A percentile compares a stretch with the other conserved stretches of the same genome.
Evolutionary conservation across 2,113 vertebrate species (phyloP).

Genomic region (Xenotilapia flavipinnis): DNA sequence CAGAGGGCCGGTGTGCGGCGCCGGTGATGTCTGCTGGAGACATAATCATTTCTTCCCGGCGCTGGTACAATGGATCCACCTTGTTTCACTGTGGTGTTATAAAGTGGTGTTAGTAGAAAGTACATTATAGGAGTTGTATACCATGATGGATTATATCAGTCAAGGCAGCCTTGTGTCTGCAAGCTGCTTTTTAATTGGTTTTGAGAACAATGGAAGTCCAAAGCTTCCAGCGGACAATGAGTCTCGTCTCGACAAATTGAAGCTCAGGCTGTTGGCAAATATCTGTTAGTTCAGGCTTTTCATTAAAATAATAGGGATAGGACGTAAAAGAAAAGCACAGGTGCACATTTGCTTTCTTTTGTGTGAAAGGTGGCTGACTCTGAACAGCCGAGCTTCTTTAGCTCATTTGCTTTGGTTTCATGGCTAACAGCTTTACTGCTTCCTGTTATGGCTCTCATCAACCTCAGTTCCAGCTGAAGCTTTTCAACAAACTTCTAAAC

Average conservation of each 20-base stretch:
- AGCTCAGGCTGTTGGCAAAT: neutral
- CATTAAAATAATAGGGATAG: neutral
- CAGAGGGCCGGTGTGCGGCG: neutral
- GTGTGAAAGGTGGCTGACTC: neutral
- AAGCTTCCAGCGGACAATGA: neutral
- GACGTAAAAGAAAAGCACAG: neutral
- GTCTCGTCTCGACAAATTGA: neutral
- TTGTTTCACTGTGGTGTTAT: neutral
- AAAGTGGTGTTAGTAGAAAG: neutral
- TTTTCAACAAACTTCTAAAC: neutral
- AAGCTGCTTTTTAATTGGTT: slow-evolving; percentile 32
- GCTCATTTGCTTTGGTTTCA: neutral
- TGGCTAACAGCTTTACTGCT: neutral
- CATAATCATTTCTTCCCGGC: neutral
- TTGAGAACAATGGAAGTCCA: slow-evolving; percentile 8
- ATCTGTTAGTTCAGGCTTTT: neutral
- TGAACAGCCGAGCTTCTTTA: neutral
- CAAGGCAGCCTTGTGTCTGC: neutral
- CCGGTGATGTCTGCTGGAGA: neutral
- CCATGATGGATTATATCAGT: slow-evolving; percentile 18
- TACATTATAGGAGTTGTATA: neutral
- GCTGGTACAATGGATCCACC: neutral
- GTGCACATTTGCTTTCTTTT: neutral
- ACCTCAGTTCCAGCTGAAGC: neutral
- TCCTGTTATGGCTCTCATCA: neutral